These are phyloP conservation scores for Marisa cornuarietis DNA, from an alignment of 1,140 invertebrate species.

Conservation along the genomic window DNA sequence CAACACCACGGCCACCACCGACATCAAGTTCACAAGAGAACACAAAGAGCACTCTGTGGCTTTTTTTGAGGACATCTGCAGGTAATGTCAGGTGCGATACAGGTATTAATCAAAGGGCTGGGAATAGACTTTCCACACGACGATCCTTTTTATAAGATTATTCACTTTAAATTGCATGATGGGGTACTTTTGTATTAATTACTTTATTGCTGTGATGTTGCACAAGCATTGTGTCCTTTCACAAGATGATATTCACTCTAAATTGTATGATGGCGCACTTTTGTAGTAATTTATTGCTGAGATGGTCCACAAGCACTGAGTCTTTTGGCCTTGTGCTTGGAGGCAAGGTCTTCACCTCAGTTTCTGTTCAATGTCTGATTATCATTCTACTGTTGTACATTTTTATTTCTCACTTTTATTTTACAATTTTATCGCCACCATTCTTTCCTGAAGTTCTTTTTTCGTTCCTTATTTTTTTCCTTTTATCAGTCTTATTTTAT, in stretches of 20 bases:
- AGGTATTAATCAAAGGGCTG: not conserved
- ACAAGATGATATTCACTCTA: too few relatives aligned
- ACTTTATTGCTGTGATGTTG: too few relatives aligned
- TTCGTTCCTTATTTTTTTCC: too few relatives aligned
- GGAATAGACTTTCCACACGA: not conserved
- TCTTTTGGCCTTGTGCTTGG: not conserved
- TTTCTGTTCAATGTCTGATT: too few relatives aligned
- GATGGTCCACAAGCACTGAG: too few relatives aligned
- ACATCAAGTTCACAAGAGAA: constrained; percentile 29
- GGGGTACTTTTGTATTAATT: too few relatives aligned
- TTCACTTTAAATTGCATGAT: too few relatives aligned
- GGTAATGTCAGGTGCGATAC: constrained; percentile 23
- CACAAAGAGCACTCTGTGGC: not conserved
- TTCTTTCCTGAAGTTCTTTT: not conserved
- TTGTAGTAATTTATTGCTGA: too few relatives aligned
- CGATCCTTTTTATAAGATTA: not conserved
- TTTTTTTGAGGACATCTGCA: constrained; percentile 37
- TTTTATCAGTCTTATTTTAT: too few relatives aligned
- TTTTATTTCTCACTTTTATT: not conserved
- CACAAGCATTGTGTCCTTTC: too few relatives aligned
- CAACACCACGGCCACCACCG: constrained; percentile 45
- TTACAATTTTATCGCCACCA: not conserved
- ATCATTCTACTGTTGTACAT: not conserved
- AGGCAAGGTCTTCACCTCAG: too few relatives aligned
- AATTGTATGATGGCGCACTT: too few relatives aligned